Evolutionary conservation across 2,888 invertebrate species (phyloP).

Genomic region (Nysson spinosus): DNA sequence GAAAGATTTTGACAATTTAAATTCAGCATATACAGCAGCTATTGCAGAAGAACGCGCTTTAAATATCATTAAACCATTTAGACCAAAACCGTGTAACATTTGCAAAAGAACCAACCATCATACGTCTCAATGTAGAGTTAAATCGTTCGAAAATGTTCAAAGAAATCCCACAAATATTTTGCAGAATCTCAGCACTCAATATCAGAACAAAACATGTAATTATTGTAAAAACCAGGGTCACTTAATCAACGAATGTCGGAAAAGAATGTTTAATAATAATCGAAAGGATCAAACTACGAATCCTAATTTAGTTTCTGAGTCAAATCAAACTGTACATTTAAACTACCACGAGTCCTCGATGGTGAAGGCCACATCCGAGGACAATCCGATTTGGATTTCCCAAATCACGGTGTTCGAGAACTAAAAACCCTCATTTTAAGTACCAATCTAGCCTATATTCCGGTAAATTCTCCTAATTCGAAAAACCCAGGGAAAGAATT

Average conservation of each 20-base stretch:
- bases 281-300: not conserved
- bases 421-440: no score
- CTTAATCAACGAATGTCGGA: not conserved
- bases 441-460: no score
- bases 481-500: no score
- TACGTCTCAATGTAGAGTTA: not conserved
- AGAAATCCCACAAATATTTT: not conserved
- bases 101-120: not conserved
- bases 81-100: constrained; percentile 1
- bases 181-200: not conserved
- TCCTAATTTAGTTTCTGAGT: not conserved
- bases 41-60: not conserved
- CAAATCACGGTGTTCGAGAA: constrained; percentile 3
- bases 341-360: not conserved
- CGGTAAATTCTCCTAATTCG: no score
- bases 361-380: not conserved
- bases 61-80: not conserved
- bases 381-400: not conserved
- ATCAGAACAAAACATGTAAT: not conserved
- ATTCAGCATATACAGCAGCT: not conserved
- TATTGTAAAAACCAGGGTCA: constrained; percentile 1
- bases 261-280: not conserved
- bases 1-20: constrained; percentile 2
- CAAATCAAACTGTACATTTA: not conserved
- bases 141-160: not conserved